Evolutionary conservation across 2,888 invertebrate species (phyloP), one percentile per base, ranked within the genome.

Genomic region (Leucoma salicis): DNA sequence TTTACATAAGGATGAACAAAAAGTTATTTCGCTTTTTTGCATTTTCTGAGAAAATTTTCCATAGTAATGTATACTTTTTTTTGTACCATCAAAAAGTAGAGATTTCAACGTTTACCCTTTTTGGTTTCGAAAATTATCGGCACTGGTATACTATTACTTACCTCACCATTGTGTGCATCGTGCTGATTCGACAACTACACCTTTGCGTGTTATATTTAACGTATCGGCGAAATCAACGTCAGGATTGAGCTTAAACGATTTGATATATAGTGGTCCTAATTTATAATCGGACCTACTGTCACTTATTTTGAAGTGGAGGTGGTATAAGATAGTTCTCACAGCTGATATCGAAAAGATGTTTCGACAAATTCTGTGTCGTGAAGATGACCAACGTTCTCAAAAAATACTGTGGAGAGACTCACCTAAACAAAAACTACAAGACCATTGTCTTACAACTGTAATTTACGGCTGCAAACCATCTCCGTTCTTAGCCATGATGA

Each of bases 281-380:
- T 37, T 56, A 28, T 50, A 56, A 21, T 28, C 35, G 29, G 50
- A 56, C 29, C 28, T 56, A 2, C 27, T 39, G 4, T 16, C 32
- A 34, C 14, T 55, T 4, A 47, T 55, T 7, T 31, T 50, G 2
- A 33, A 21, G 18, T 55, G 49, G 45, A 31, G 51, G 13, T 46
- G 42, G 14, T 52, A 49, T 31, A 13, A 39, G 5, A 14, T 38
- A 2, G 54, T 39, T 0, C 45, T 40, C 12, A 44, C 32, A 6
- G 49, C 48, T 0, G 48, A 54, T 29, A 43, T 54, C 5, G 46
- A 53, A 31, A 51, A 49, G 31, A 51, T 46, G 41, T 51, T 40
- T 28, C 16, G 54, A 5, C 39, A 39, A 16, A 47, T 54, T 12
- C 24, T 24, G 14, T 18, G 41, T 0, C 15, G 46, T 25, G 15